Conservation (phyloP, 2,888 invertebrate genomes). For the Epinotia brunnichana region DNA sequence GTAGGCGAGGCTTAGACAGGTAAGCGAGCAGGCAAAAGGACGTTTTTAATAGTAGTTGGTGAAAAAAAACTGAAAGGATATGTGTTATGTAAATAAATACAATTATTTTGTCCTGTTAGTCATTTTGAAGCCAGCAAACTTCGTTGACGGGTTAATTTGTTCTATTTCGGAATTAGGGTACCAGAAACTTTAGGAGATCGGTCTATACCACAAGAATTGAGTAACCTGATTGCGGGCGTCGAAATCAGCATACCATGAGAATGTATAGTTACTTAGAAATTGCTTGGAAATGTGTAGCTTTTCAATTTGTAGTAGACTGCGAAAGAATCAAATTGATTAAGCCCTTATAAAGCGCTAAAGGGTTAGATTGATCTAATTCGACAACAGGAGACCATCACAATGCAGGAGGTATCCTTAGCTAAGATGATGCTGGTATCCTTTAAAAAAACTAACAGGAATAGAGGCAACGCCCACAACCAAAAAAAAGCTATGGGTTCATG, state of each 20-base stretch:
- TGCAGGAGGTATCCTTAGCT: slow-evolving; percentile 24
- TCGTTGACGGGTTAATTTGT: slow-evolving; percentile 33
- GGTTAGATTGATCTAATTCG: slow-evolving; percentile 41
- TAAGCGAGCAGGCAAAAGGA: background rate
- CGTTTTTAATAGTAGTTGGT: background rate
- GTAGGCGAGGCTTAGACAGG: slow-evolving; percentile 28
- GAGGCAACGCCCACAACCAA: slow-evolving; percentile 36
- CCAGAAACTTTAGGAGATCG: slow-evolving; percentile 25
- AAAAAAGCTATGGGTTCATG: slow-evolving; percentile 27
- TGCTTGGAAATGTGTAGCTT: background rate
- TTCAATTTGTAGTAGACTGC: background rate
- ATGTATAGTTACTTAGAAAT: background rate
- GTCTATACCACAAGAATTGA: background rate
- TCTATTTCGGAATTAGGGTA: slow-evolving; percentile 31
- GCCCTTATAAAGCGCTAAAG: slow-evolving; percentile 37
- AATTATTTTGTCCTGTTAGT: background rate
- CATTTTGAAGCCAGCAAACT: slow-evolving; percentile 3
- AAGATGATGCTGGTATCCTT: slow-evolving; percentile 11
- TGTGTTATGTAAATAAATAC: background rate
- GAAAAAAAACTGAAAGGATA: background rate
- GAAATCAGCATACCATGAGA: background rate
- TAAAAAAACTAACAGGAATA: slow-evolving; percentile 23
- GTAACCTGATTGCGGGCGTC: background rate
- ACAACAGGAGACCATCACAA: slow-evolving; percentile 19
- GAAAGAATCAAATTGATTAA: slow-evolving; percentile 21